Base-by-base conservation (phyloP, 2,113 vertebrate species). In the Okapia johnstoni region DNA sequence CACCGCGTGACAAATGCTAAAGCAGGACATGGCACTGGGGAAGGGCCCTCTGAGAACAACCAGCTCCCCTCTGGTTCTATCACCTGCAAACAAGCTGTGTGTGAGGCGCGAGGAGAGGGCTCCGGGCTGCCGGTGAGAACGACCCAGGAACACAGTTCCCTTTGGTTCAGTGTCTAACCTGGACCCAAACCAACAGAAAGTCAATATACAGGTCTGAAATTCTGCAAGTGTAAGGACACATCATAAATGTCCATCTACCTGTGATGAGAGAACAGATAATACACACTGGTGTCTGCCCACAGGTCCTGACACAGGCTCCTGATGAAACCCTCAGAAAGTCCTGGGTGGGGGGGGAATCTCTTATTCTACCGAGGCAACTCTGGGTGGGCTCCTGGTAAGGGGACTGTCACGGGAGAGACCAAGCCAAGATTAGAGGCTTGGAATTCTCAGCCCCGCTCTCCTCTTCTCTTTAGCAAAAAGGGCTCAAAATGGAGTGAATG, bases 71-170 rank as follows among this genome's bases (percentile, higher is more conserved):
- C 57, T 11, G 63, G 40, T 40, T 15, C 12, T 2, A 13, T 23
- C n/a, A 52, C 25, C 33, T 50, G 66, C n/a, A 16, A 48, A 40
- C 7, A 5, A 33, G 26, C 54, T n/a, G 16, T 1, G 33, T 30
- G 10, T 1, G 33, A 48, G 93, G 30, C 3, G 10, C 5, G 4
- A 57, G n/a, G 52, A 54, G 5, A 2, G 21, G 23, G 50, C 7
- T 58, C 26, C 1, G 5, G 3, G 40, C 14, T 23, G 5, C 13
- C 4, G 0, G 4, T 5, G n/a, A 25, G 28, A 36, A 25, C 1
- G 6, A 3, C 46, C 55, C 25, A 6, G 54, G n/a, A 2, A 2
- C 28, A 6, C 36, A 61, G 43, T 2, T 19, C 23, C 52, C 25
- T 21, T 8, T 4, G 28, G 54, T 0, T 12, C 26, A 8, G 12